phyloP scores from a whole-genome alignment of 2,113 vertebrate species.

The Takifugu bimaculatus region DNA sequence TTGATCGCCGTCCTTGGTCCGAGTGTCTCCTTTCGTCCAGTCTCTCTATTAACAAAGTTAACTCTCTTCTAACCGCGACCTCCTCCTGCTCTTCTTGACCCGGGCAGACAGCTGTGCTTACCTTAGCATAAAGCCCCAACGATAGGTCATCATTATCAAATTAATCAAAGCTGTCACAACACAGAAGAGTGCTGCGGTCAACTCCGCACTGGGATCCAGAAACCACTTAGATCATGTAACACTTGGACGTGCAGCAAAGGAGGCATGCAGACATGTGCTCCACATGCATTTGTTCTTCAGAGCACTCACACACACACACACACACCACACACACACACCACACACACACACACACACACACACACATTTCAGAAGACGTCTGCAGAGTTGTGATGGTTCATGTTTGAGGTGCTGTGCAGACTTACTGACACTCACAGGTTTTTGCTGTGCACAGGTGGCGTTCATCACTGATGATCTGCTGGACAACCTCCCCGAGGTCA shows the following conservation, averaged over 20 bases:
- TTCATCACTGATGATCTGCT: neutral
- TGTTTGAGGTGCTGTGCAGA: neutral
- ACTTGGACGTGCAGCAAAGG: slow-evolving; percentile 47
- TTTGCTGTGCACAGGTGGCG: neutral
- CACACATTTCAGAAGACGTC: slow-evolving; percentile 25
- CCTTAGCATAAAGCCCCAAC: slow-evolving; percentile 70
- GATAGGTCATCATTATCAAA: slow-evolving; percentile 77
- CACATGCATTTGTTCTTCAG: neutral
- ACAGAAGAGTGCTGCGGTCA: slow-evolving; percentile 42
- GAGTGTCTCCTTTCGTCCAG: slow-evolving; percentile 39
- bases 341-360: slow-evolving; percentile 20
- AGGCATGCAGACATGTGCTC: neutral
- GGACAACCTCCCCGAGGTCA: no score
- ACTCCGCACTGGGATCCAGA: slow-evolving; percentile 16
- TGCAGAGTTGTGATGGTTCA: neutral
- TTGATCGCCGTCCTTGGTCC: slow-evolving; percentile 71
- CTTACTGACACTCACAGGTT: slow-evolving; percentile 7
- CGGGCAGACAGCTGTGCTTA: slow-evolving; percentile 71
- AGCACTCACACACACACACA: slow-evolving; percentile 13
- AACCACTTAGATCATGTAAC: slow-evolving; percentile 58
- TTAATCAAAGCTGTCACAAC: slow-evolving; percentile 70
- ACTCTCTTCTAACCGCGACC: slow-evolving; percentile 54
- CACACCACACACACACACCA: slow-evolving; percentile 17
- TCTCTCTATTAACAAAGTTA: slow-evolving; percentile 74
- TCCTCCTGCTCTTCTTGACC: slow-evolving; percentile 53